Conservation (phyloP, 2,888 invertebrate species). For the Rhopalosiphum nymphaeae region DNA sequence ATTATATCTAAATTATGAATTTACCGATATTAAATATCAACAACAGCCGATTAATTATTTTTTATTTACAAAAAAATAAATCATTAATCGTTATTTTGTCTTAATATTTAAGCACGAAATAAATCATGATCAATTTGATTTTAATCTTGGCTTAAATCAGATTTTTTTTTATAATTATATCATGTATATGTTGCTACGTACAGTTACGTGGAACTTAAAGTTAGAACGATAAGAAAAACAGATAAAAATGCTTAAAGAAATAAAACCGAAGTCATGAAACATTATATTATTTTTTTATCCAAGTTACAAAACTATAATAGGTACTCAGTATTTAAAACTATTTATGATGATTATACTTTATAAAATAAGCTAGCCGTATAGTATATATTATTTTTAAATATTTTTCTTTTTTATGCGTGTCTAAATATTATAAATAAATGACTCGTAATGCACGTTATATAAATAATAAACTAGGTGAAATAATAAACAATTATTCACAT, state of each 20-base stretch:
- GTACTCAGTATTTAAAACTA: slow-evolving; percentile 18
- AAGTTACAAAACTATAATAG: not conserved
- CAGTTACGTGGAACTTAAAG: not conserved
- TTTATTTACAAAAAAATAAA: not conserved
- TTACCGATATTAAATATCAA: not conserved
- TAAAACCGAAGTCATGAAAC: not conserved
- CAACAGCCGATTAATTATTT: not conserved
- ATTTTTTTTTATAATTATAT: not conserved
- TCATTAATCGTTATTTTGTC: not conserved
- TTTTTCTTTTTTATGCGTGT: not conserved
- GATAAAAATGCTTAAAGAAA: not conserved
- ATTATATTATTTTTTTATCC: not conserved
- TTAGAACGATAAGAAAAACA: not conserved
- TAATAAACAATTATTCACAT: not conserved
- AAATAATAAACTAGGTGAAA: not conserved
- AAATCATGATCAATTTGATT: not conserved
- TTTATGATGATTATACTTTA: slow-evolving; percentile 30
- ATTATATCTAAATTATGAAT: not conserved
- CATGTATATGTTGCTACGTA: not conserved
- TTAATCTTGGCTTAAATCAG: not conserved
- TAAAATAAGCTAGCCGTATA: not conserved
- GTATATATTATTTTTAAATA: not conserved
- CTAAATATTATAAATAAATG: not conserved
- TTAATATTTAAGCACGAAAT: not conserved
- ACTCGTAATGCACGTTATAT: not conserved